Evolutionary conservation across 1,140 invertebrate genomes (phyloP), one percentile per base, ranked within the genome.

Genomic region (Cotesia glomerata): DNA sequence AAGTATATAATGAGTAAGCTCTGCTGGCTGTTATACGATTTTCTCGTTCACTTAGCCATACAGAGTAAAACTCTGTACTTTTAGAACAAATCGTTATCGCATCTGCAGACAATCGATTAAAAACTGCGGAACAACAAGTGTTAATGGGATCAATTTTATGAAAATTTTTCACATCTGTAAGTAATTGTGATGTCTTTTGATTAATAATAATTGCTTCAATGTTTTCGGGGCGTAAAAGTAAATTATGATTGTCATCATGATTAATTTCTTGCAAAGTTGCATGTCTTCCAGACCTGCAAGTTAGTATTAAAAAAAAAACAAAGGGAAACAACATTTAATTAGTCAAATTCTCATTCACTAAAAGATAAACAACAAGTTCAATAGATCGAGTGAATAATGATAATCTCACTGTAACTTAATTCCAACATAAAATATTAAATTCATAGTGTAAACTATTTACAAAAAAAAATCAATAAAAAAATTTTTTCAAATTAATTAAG

Each of bases 1-100:
- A 65, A 65, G 63, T 65, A 26, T 14, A 65, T 49, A 65, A 35
- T 49, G 34, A 39, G 45, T 65, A 65, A 65, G 35, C 34, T 49
- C 63, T 65, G 13, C 35, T 45, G 13, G 35, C 63, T 2, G 63
- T 65, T 65, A 65, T 65, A 11, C 63, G 34, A n/a, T 32, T 0
- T 65, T 39, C 35, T 39, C 32, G 32, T 65, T 65, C 63, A 39
- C 9, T 26, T 49, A 65, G 45, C 63, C 63, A 65, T 45, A 65
- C 45, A 34, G 59, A 62, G 18, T 34, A 62, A 34, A 35, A 32
- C 34, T 32, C 59, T 13, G 34, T 62, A 36, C 63, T 66, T 66
- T 66, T 26, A 18, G 35, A 39, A 45, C 63, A 66, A 66, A 66
- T 45, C 34, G 13, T 49, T 49, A 45, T 13, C 11, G 45, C 63